Conservation (phyloP, 1,140 invertebrate species). For the Drosophila lacteicornis region DNA sequence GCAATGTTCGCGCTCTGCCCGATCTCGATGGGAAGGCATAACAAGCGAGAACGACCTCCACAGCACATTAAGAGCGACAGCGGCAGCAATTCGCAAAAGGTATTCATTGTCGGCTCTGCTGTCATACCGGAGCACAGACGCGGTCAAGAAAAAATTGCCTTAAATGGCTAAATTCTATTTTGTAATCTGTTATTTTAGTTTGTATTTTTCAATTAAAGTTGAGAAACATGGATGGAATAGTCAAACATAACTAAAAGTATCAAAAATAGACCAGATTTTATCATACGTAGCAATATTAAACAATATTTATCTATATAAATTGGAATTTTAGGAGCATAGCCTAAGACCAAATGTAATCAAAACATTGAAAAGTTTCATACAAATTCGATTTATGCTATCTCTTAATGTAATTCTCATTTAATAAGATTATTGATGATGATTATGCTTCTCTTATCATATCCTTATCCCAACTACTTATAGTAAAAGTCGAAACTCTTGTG, state of each 20-base stretch:
- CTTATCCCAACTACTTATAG: not conserved
- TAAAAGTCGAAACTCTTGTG: too few relatives aligned
- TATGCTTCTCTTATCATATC: too few relatives aligned
- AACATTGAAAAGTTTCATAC: not conserved
- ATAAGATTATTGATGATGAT: too few relatives aligned
- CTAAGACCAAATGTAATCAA: too few relatives aligned
- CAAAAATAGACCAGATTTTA: too few relatives aligned
- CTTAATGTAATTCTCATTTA: not conserved
- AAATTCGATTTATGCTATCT: not conserved
- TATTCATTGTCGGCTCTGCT: slow-evolving; percentile 43
- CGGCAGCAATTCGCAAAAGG: slow-evolving; percentile 66
- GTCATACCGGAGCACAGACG: not conserved
- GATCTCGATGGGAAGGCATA: slow-evolving; percentile 68
- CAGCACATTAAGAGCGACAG: slow-evolving; percentile 61
- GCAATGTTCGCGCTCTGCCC: slow-evolving; percentile 38
- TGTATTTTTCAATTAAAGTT: not conserved
- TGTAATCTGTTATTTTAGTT: not conserved
- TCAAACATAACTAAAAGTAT: too few relatives aligned
- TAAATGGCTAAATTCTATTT: not conserved
- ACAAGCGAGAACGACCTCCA: slow-evolving; percentile 78
- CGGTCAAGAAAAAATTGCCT: not conserved
- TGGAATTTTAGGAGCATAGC: too few relatives aligned
- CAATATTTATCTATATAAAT: too few relatives aligned
- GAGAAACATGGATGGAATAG: too few relatives aligned
- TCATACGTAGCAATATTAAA: too few relatives aligned